phyloP scores from a whole-genome alignment of 1,140 invertebrate genomes.

The Acromyrmex heyeri region DNA sequence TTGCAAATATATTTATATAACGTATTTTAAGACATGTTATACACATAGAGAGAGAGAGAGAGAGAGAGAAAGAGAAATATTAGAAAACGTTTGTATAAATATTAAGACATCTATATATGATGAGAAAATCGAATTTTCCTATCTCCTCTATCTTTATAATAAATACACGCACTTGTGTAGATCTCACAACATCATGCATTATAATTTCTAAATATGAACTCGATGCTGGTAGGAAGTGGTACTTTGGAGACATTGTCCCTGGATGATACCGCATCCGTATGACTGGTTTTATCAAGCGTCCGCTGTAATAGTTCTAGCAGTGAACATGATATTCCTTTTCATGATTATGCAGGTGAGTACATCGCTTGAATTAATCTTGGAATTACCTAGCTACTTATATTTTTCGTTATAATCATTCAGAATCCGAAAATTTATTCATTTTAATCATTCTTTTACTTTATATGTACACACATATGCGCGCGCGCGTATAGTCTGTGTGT shows the following conservation, averaged over 20 bases:
- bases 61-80: background rate
- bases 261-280: constrained; percentile 91
- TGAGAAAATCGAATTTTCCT: background rate
- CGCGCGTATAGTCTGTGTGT: no score
- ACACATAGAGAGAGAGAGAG: no score
- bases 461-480: no score
- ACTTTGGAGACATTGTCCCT: constrained; percentile 88
- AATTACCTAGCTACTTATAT: background rate
- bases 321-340: constrained; percentile 95
- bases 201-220: constrained; percentile 29
- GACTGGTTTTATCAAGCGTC: constrained; percentile 95
- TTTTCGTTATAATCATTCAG: no score
- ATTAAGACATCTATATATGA: background rate
- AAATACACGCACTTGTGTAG: background rate
- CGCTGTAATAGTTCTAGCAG: constrained; percentile 90
- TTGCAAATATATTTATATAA: background rate
- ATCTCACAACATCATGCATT: background rate
- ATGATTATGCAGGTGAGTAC: constrained; percentile 96
- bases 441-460: no score
- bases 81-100: background rate
- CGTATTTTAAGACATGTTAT: no score
- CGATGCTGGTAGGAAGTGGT: constrained; percentile 77
- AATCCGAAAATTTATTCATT: no score
- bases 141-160: background rate
- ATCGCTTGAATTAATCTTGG: background rate